Base-by-base conservation (phyloP, 2,113 vertebrate species). In the Prochilodus magdalenae region DNA sequence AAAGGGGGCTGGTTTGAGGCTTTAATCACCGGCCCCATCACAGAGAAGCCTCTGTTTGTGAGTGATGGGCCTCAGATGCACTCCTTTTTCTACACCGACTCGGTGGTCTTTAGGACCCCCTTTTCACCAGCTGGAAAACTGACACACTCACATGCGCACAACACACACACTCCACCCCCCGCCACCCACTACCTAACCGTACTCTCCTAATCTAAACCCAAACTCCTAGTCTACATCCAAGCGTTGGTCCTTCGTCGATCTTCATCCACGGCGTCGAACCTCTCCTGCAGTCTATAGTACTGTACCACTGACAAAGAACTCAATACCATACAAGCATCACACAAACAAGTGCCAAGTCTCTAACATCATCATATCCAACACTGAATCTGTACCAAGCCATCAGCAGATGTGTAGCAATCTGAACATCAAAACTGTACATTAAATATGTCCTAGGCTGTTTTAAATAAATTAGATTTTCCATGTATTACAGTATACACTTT, bases 41-140 rank as follows among this genome's bases (percentile, higher is more conserved):
- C 88, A 80, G 72, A 72, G 86, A 29, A 65, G 91, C 92, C 95
- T 92, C 86, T 0, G n/a, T 87, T 62, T 77, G 22, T 12, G 87
- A 89, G 84, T 81, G 92, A 95, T 93, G 89, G 79, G 94, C 93
- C 95, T 98, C 97, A 98, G 95, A 97, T 97, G 96, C 96, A 97
- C 96, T 97, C 94, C 94, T 83, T 84, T 94, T 90, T 97, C 96
- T 96, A 91, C 97, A 98, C 29, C 73, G 86, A 89, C 86, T 13
- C 73, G 0, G 47, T 86, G 65, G 73, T 90, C 86, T 74, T 95
- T 93, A 95, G 95, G 84, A 94, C 95, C 94, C 95, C 92, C 89
- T 72, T 80, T 75, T 90, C 88, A 83, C 85, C 93, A 93, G 91
- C 94, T 92, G 66, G 81, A 76, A 51, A 27, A 60, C 70, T 18